Conservation (phyloP, 2,888 invertebrate genomes). For the Drosophila recens region DNA sequence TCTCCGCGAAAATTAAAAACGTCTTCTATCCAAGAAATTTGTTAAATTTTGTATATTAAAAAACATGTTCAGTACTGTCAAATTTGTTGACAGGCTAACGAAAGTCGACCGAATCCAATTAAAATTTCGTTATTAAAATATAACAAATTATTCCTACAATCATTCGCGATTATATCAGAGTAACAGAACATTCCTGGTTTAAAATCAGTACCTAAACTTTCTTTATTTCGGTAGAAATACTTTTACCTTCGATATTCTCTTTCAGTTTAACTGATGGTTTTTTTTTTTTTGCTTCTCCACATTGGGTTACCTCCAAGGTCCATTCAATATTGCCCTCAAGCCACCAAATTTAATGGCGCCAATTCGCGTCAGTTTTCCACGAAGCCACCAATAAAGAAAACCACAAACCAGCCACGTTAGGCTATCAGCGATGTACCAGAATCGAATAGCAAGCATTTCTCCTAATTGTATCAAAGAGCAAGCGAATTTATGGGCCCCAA, state of each 20-base stretch:
- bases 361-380: slow-evolving; percentile 36
- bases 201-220: neutral
- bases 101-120: neutral
- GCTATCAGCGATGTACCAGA: slow-evolving; percentile 68
- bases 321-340: slow-evolving; percentile 17
- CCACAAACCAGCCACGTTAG: slow-evolving; percentile 45
- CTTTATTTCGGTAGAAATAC: neutral
- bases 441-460: slow-evolving; percentile 63
- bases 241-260: slow-evolving; percentile 10
- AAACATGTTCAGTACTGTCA: slow-evolving; percentile 18
- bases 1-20: slow-evolving; percentile 12
- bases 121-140: neutral
- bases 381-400: slow-evolving; percentile 42
- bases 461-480: slow-evolving; percentile 70
- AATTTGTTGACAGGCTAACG: neutral
- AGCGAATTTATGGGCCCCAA: slow-evolving; percentile 66
- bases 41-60: slow-evolving; percentile 32
- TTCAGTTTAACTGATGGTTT: slow-evolving; percentile 4
- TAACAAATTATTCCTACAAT: neutral
- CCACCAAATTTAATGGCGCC: slow-evolving; percentile 32
- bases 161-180: too few species aligned
- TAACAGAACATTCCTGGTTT: too few species aligned
- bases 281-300: neutral
- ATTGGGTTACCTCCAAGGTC: slow-evolving; percentile 16
- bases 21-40: slow-evolving; percentile 17